Percentiles rank a stretch among this genome's conserved stretches.
Conservation (phyloP, 1,140 invertebrate species). For the Nephila pilipes region DNA sequence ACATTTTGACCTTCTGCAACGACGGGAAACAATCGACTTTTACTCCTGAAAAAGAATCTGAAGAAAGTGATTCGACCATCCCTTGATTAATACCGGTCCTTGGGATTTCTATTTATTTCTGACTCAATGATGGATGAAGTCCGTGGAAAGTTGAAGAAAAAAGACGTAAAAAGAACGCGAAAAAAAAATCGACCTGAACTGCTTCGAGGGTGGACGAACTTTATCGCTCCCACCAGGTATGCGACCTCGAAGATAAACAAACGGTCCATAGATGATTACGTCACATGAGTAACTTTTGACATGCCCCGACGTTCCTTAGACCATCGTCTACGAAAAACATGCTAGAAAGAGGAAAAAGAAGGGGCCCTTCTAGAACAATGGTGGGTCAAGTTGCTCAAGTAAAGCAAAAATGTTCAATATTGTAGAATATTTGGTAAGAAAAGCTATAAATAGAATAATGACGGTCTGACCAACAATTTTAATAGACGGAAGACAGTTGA, state of each 20-base stretch:
- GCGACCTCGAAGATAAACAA: slow-evolving; percentile 50
- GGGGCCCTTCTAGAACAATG: slow-evolving; percentile 13
- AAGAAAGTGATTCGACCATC: slow-evolving; percentile 36
- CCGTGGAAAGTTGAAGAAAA: not conserved
- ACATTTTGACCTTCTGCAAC: not conserved
- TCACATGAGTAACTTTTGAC: not conserved
- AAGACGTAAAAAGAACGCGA: not conserved
- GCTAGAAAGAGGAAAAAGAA: not conserved
- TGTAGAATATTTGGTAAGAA: not conserved
- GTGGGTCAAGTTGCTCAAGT: not conserved
- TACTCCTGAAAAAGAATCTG: not conserved
- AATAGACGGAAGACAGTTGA: not conserved
- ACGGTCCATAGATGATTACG: slow-evolving; percentile 40
- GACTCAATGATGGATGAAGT: slow-evolving; percentile 22
- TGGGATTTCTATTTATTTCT: not conserved
- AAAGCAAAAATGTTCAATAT: not conserved
- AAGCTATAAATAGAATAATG: not conserved
- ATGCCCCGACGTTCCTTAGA: not conserved
- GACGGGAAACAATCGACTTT: not conserved
- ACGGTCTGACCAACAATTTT: not conserved
- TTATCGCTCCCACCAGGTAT: slow-evolving; percentile 42
- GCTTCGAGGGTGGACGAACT: slow-evolving; percentile 56
- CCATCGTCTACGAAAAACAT: not conserved
- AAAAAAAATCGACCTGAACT: slow-evolving; percentile 59
- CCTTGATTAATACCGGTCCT: slow-evolving; percentile 14